phyloP scores from a whole-genome alignment of 2,113 vertebrate genomes.

The Corvus hawaiiensis region DNA sequence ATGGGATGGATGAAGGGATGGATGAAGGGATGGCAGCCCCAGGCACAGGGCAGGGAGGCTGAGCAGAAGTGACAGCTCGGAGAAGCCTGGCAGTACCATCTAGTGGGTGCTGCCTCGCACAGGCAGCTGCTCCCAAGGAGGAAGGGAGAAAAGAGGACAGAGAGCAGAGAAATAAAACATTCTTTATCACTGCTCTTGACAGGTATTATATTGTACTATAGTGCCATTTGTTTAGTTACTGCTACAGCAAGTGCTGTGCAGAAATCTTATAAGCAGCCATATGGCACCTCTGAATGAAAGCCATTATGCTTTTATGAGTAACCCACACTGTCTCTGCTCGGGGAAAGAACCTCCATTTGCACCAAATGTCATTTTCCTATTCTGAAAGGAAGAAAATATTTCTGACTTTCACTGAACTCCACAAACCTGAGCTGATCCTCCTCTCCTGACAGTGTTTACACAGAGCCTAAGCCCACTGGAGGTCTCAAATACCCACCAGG shows the following conservation, averaged over 20 bases:
- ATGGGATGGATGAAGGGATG: too few relatives aligned
- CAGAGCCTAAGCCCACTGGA: conserved; percentile 24
- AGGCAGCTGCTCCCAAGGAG: conserved; percentile 16
- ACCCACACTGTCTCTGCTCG: conserved; percentile 61
- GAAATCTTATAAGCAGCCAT: conserved; percentile 70
- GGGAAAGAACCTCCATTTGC: conserved; percentile 61
- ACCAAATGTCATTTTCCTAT: conserved; percentile 63
- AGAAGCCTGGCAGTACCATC: conserved; percentile 56
- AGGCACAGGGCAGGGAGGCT: not conserved
- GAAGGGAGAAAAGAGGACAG: conserved; percentile 58
- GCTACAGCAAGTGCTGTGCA: conserved; percentile 67
- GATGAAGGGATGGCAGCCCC: not conserved
- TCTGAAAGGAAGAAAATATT: conserved; percentile 61
- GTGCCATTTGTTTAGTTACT: conserved; percentile 74
- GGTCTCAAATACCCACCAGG: conserved; percentile 36
- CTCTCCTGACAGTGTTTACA: conserved; percentile 29
- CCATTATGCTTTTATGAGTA: conserved; percentile 72
- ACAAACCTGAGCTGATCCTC: not conserved
- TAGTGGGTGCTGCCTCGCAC: conserved; percentile 45
- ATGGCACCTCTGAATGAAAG: conserved; percentile 71
- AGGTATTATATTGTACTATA: conserved; percentile 73
- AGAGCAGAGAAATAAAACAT: conserved; percentile 70
- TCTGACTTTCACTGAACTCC: conserved; percentile 43
- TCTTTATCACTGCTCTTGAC: conserved; percentile 71
- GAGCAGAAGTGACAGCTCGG: not conserved